Conservation (phyloP, 2,797 vertebrate genomes). For the Nyctibius grandis region DNA sequence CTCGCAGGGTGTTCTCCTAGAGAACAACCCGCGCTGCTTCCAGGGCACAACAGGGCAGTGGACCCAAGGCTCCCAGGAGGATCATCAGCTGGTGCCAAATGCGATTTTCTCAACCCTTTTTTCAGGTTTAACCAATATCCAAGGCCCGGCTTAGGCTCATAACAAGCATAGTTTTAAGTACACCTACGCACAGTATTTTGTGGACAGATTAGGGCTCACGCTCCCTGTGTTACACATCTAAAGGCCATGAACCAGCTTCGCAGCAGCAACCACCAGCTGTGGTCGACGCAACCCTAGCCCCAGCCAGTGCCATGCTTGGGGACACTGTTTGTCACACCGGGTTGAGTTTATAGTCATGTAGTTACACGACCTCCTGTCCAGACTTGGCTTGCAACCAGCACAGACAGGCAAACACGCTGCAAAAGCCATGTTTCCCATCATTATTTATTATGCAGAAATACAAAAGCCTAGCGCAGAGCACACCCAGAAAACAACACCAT, state of each 20-base stretch:
- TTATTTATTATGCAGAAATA: neutral
- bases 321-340: neutral
- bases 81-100: neutral
- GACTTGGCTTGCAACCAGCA: neutral
- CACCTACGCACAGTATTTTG: rapidly evolving
- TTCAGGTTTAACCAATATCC: neutral
- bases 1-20: neutral
- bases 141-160: neutral
- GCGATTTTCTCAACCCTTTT: neutral
- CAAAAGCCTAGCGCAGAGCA: neutral
- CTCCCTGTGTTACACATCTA: rapidly evolving
- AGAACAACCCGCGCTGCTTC: neutral
- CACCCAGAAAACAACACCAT: too few relatives aligned
- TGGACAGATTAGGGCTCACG: neutral
- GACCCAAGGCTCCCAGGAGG: neutral
- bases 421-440: neutral
- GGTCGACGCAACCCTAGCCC: neutral
- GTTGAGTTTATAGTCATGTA: neutral
- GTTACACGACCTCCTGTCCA: neutral
- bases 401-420: rapidly evolving
- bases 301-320: neutral
- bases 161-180: too few relatives aligned
- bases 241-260: neutral
- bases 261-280: neutral
- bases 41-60: neutral